Conservation (phyloP, 2,888 invertebrate species). For the Hyalella azteca region DNA sequence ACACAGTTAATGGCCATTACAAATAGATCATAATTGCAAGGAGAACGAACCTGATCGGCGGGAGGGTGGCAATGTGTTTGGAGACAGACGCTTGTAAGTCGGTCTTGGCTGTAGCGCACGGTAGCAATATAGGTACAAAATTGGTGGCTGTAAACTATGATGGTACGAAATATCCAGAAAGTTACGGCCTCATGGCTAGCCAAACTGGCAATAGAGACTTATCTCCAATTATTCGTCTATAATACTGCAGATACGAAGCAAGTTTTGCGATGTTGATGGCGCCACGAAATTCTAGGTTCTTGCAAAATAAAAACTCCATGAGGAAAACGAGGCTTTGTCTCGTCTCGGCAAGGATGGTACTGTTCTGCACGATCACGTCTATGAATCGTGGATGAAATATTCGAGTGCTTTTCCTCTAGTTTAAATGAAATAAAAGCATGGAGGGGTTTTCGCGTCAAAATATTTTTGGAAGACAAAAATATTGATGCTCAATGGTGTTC, state of each 20-base stretch:
- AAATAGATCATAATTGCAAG: constrained; percentile 20
- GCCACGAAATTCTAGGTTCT: constrained; percentile 9
- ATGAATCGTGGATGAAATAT: no score
- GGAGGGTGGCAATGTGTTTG: constrained; percentile 32
- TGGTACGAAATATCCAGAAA: constrained; percentile 17
- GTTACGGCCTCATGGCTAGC: constrained; percentile 7
- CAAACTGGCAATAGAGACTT: constrained; percentile 4
- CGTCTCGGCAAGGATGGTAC: no score
- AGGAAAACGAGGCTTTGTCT: not conserved
- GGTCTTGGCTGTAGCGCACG: not conserved
- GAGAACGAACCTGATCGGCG: constrained; percentile 1
- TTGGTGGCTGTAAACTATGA: constrained; percentile 18
- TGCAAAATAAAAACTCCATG: not conserved
- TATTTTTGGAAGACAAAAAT: no score
- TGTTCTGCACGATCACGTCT: no score
- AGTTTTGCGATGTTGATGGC: not conserved
- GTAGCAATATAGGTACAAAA: constrained; percentile 29
- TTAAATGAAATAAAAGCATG: no score
- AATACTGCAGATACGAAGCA: not conserved
- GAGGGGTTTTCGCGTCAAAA: no score
- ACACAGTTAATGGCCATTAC: constrained; percentile 27
- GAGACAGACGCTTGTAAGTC: constrained; percentile 22
- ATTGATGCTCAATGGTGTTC: no score
- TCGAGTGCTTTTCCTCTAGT: no score
- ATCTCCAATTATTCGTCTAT: constrained; percentile 5